Percentiles rank a stretch among this genome's conserved stretches.
Conservation (phyloP, 2,797 vertebrate species). For the Manis pentadactyla region DNA sequence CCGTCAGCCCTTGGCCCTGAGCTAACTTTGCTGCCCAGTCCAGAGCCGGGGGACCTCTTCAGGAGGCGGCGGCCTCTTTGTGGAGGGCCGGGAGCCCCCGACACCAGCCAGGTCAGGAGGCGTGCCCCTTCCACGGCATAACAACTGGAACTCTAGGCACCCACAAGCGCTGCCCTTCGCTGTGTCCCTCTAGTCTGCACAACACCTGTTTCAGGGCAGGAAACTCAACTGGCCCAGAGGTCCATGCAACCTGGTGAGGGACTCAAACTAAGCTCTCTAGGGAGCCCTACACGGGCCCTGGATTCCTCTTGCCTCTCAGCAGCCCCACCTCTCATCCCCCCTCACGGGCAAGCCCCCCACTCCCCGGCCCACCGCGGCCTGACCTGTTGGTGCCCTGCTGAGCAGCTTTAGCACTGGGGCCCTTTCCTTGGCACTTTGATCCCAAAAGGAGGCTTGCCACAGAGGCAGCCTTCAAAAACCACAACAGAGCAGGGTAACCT, state of each 20-base stretch:
- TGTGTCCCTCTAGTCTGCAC: background rate
- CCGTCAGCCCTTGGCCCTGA: background rate
- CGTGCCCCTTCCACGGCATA: accelerated
- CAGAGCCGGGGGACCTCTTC: background rate
- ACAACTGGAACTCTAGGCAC: background rate
- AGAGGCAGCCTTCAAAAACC: slow-evolving; percentile 15
- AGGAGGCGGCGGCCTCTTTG: background rate
- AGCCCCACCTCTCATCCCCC: background rate
- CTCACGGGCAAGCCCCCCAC: too few species aligned
- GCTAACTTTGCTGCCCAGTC: background rate
- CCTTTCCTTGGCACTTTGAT: slow-evolving; percentile 37
- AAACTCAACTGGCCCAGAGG: background rate
- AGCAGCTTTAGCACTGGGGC: background rate
- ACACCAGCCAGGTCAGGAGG: background rate
- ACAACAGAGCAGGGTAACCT: background rate
- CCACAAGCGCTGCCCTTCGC: accelerated
- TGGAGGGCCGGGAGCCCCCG: background rate
- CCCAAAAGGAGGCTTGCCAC: background rate
- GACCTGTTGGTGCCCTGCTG: background rate
- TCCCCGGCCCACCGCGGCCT: background rate
- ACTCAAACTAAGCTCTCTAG: background rate
- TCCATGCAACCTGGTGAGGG: accelerated
- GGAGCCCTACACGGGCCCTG: background rate
- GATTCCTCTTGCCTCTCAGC: background rate
- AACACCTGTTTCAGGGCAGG: background rate